phyloP scores from a whole-genome alignment of 2,797 vertebrate genomes.

The Siniperca scherzeri region DNA sequence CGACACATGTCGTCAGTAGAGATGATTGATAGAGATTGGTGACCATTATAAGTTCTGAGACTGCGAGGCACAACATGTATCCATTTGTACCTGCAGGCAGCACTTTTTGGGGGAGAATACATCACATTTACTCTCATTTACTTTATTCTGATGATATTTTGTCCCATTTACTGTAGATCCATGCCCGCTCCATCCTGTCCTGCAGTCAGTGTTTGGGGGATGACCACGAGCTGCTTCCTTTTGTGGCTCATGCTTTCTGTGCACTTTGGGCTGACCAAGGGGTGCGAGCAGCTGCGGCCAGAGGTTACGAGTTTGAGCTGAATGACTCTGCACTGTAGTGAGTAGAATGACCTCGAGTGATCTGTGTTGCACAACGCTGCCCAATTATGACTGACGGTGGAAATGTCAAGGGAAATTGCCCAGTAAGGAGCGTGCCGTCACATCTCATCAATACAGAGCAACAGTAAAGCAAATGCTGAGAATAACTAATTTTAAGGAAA shows the following conservation, averaged over 20 bases:
- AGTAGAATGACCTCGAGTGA: slow-evolving; percentile 70
- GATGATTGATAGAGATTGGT: not conserved
- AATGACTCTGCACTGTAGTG: slow-evolving; percentile 89
- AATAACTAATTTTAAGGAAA: slow-evolving; percentile 56
- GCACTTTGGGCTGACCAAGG: slow-evolving; percentile 85
- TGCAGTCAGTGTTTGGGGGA: slow-evolving; percentile 84
- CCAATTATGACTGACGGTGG: slow-evolving; percentile 36
- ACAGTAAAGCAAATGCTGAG: slow-evolving; percentile 21
- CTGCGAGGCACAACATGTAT: not conserved
- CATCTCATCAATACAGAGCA: slow-evolving; percentile 40
- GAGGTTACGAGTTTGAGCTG: slow-evolving; percentile 85
- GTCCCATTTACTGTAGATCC: slow-evolving; percentile 60
- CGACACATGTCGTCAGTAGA: not conserved
- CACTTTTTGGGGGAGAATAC: not conserved
- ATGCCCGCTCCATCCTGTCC: slow-evolving; percentile 84
- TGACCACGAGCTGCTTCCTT: slow-evolving; percentile 84
- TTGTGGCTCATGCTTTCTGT: slow-evolving; percentile 82
- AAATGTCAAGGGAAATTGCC: slow-evolving; percentile 65
- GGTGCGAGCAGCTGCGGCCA: slow-evolving; percentile 76
- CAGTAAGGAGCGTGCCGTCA: slow-evolving; percentile 23
- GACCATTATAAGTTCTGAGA: not conserved
- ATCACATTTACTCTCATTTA: not conserved
- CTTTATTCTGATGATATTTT: not conserved
- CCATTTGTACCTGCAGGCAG: not conserved
- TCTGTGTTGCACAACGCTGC: not conserved